phyloP scores from a whole-genome alignment of 2,888 invertebrate genomes.

The Acrobasis consociella region DNA sequence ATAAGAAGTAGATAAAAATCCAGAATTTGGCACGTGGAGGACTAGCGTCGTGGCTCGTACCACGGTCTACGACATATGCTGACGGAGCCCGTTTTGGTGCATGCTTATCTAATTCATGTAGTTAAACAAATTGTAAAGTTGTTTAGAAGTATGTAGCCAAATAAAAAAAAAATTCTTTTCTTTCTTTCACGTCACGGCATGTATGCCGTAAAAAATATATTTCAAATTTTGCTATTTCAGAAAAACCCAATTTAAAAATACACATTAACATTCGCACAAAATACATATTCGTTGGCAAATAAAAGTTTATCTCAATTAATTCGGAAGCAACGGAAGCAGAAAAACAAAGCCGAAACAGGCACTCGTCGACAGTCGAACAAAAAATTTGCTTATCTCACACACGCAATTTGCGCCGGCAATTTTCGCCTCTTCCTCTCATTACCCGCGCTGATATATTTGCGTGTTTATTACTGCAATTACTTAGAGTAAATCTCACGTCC shows the following conservation, averaged over 20 bases:
- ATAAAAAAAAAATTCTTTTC: no score
- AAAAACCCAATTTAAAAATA: conserved; percentile 1
- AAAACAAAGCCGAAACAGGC: conserved; percentile 48
- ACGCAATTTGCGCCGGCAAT: conserved; percentile 81
- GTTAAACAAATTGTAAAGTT: no score
- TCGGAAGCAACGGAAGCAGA: conserved; percentile 26
- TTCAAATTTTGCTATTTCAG: background rate
- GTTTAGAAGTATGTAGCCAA: no score
- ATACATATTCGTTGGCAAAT: conserved; percentile 14
- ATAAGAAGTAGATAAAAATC: no score
- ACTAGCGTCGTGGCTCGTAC: no score
- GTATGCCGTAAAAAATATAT: no score
- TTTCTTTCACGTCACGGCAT: no score
- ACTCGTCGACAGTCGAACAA: conserved; percentile 28
- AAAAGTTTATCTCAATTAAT: conserved; percentile 21
- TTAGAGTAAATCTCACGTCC: conserved; percentile 84
- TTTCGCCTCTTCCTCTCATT: conserved; percentile 81
- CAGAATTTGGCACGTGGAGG: no score
- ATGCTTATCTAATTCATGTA: no score
- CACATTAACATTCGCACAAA: conserved; percentile 12
- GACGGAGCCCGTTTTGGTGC: no score
- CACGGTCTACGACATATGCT: no score
- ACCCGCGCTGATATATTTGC: conserved; percentile 82
- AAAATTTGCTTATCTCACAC: conserved; percentile 80
- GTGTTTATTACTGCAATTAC: conserved; percentile 84